Evolutionary conservation across 2,888 invertebrate genomes (phyloP), one percentile per base, ranked within the genome.

Genomic region (Drosophila prolongata): DNA sequence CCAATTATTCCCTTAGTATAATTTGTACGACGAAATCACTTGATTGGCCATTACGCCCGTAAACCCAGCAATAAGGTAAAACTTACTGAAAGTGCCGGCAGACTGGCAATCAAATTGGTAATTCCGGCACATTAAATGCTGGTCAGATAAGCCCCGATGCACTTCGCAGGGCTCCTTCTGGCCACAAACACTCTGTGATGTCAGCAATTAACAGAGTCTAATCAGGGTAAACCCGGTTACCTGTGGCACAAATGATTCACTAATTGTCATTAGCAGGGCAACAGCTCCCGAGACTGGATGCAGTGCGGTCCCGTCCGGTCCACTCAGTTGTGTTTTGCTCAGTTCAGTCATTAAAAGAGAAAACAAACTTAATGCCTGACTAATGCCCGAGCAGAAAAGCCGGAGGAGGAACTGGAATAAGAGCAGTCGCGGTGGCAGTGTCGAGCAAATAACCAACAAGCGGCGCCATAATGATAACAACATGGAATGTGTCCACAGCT

Each of bases 121-220:
- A 68, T 66, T 34, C 19, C 42, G 11, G 55, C 43, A 44, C 47
- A 69, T 74, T 52, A 82, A 66, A 68, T 56, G 43, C 16, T 16
- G 27, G 27, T 27, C 52, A 40, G 40, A 47, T 62, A 55, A n/a
- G 49, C 40, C 16, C 34, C 11, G n/a, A 54, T 66, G 66, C 57
- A 68, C 34, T 55, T 14, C 3, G 19, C 24, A 4, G 6, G 8
- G 13, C 27, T 34, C n/a, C 38, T 24, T 8, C 16, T 37, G 10
- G 10, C 30, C 37, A 37, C 57, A 57, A 40, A 57, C 53, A 38
- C 54, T 16, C 46, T 40, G 75, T 61, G 66, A 56, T 71, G 55
- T 60, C 64, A 69, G 80, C 86, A 80, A 85, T 86, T 85, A 80
- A 67, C 80, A 60, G 80, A 53, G 83, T 57, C 78, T 86, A 82